Percentiles rank a stretch among this genome's conserved stretches.
Evolutionary conservation across 2,797 vertebrate genomes (phyloP).

Genomic region (Eremophila alpestris): DNA sequence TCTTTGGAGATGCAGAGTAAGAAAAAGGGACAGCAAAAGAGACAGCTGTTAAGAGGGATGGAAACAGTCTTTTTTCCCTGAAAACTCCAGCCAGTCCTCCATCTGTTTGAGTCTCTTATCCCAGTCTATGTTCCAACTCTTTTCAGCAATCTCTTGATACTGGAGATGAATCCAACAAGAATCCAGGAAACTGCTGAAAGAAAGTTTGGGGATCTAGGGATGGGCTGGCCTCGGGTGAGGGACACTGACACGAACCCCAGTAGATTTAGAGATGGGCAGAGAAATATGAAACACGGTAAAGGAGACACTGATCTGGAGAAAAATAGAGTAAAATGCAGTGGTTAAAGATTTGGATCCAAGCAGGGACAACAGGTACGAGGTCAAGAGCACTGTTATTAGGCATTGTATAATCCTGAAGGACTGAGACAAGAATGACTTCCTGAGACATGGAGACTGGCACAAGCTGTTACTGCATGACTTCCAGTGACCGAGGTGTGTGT

Average conservation of each 20-base stretch:
- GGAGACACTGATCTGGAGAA: not conserved
- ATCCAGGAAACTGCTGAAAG: not conserved
- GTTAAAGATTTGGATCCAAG: not conserved
- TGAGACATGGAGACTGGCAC: not conserved
- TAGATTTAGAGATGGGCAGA: not conserved
- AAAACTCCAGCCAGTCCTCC: not conserved
- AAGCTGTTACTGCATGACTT: not conserved
- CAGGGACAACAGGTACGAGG: not conserved
- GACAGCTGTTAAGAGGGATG: not conserved
- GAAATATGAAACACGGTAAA: not conserved
- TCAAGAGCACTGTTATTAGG: not conserved
- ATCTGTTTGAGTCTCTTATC: not conserved
- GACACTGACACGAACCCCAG: not conserved
- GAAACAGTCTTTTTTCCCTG: not conserved
- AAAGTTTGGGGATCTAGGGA: not conserved
- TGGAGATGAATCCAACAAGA: not conserved
- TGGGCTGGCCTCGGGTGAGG: not conserved
- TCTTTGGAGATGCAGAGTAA: not conserved
- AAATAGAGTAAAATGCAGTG: not conserved
- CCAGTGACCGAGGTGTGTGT: not conserved
- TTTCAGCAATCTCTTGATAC: not conserved
- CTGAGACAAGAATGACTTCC: not conserved
- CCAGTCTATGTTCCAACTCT: not conserved
- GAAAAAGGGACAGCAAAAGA: not conserved
- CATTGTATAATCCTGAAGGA: not conserved